Percentiles rank a stretch among this genome's conserved stretches.
phyloP scores from a whole-genome alignment of 2,797 vertebrate genomes.

The Semotilus atromaculatus region DNA sequence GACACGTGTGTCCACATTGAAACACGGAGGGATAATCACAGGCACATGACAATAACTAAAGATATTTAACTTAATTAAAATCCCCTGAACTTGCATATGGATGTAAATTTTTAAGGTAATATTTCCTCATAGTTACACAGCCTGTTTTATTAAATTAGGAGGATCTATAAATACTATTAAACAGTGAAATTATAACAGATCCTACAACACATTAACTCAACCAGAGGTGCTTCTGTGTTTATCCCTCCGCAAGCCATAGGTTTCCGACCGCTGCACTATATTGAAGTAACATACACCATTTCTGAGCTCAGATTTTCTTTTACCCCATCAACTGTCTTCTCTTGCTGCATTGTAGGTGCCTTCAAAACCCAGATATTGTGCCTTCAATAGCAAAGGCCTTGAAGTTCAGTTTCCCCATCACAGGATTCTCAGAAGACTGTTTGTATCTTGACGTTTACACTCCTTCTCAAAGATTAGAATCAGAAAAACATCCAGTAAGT shows the following conservation, averaged over 20 bases:
- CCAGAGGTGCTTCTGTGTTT: not conserved
- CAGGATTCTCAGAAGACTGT: constrained; percentile 79
- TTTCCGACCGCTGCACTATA: not conserved
- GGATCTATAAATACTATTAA: not conserved
- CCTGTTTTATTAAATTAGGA: not conserved
- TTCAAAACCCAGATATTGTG: constrained; percentile 49
- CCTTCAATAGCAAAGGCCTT: not conserved
- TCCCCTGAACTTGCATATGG: not conserved
- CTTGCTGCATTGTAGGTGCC: constrained; percentile 66
- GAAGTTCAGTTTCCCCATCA: constrained; percentile 12
- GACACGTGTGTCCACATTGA: not conserved
- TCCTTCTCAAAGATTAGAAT: constrained; percentile 62
- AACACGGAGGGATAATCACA: not conserved
- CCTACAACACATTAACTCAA: not conserved
- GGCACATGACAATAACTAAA: not conserved
- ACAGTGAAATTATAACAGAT: not conserved
- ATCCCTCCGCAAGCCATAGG: not conserved
- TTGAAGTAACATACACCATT: not conserved
- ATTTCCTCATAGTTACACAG: not conserved
- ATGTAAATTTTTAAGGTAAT: not conserved
- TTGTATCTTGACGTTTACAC: constrained; percentile 82
- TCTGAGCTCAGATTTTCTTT: not conserved
- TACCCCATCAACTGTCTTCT: not conserved
- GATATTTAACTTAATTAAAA: not conserved
- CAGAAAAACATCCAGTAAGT: constrained; percentile 63